Conservation (phyloP, 1,140 invertebrate genomes). For the Lepidurus couesii region DNA sequence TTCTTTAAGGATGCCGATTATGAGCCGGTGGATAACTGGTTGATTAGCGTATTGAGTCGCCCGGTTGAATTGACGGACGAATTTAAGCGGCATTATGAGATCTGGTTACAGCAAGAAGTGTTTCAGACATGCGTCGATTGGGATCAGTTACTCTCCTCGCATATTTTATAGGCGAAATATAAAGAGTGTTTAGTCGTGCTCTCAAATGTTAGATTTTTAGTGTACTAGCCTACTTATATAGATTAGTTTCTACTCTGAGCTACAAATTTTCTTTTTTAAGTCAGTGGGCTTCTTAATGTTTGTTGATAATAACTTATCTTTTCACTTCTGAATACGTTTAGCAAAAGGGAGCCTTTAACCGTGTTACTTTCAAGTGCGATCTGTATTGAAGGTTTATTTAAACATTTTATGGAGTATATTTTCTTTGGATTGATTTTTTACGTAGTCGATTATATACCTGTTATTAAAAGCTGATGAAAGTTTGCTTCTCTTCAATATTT, state of each 20-base stretch:
- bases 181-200: neutral
- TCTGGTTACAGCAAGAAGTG: conserved; percentile 95
- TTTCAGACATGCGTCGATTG: conserved; percentile 68
- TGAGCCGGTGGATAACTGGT: conserved; percentile 76
- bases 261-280: too few species aligned
- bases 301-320: too few species aligned
- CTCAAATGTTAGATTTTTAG: neutral
- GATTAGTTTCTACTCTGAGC: neutral
- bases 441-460: too few species aligned
- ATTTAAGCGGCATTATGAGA: conserved; percentile 93
- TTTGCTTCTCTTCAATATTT: too few species aligned
- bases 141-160: conserved; percentile 50
- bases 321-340: too few species aligned
- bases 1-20: conserved; percentile 58
- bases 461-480: too few species aligned
- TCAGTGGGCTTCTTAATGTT: too few species aligned
- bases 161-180: conserved; percentile 30
- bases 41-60: conserved; percentile 72
- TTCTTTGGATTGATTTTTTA: too few species aligned
- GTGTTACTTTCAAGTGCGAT: too few species aligned
- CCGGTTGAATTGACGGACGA: conserved; percentile 79
- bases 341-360: too few species aligned
- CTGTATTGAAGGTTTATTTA: too few species aligned
- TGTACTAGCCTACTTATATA: neutral
- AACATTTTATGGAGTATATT: too few species aligned